A percentile compares a stretch with the other conserved stretches of the same genome.
phyloP scores from a whole-genome alignment of 2,797 vertebrate genomes.

The Arnoldichthys spilopterus region DNA sequence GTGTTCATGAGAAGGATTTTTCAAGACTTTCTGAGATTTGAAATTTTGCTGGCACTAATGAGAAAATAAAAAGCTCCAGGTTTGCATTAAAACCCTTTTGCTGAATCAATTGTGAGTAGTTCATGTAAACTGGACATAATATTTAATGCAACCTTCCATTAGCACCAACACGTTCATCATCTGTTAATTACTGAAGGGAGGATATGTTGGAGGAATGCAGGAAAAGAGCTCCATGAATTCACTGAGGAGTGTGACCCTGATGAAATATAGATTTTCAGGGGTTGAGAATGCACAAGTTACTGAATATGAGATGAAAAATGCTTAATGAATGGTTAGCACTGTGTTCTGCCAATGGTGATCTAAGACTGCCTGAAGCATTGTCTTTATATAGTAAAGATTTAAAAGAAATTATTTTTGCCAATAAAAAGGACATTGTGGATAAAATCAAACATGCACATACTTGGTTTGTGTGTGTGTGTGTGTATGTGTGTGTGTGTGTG shows the following conservation, averaged over 20 bases:
- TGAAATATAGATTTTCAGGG: conserved; percentile 5
- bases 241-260: conserved; percentile 15
- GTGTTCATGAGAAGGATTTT: no score
- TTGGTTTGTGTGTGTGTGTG: neutral
- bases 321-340: neutral
- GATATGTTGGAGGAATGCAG: neutral
- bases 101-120: conserved; percentile 10
- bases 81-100: conserved; percentile 1
- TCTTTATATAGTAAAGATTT: conserved; percentile 9
- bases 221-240: neutral
- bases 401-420: neutral
- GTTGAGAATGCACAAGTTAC: neutral
- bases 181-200: neutral
- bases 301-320: neutral
- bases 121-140: conserved; percentile 3
- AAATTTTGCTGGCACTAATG: neutral
- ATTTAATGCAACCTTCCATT: neutral
- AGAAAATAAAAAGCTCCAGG: conserved; percentile 3
- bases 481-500: neutral
- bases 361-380: conserved; percentile 8
- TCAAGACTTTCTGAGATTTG: no score
- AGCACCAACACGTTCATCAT: neutral
- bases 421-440: conserved; percentile 8
- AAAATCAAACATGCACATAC: neutral
- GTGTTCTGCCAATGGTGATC: conserved; percentile 13